Evolutionary conservation across 1,140 invertebrate species (phyloP), one percentile per base, ranked within the genome.

Genomic region (Zaprionus gabonicus): DNA sequence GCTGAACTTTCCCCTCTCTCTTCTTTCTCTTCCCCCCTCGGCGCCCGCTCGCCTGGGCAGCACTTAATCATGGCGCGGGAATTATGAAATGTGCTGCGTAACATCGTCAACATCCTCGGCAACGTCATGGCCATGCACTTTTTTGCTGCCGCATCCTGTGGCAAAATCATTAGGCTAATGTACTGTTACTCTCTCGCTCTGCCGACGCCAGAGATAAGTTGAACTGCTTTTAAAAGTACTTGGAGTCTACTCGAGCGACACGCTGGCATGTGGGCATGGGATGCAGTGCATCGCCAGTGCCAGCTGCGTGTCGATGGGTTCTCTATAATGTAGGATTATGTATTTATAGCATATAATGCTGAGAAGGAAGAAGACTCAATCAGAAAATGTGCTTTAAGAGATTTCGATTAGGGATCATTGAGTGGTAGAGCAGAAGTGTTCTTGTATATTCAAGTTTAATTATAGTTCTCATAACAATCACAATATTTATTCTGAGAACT

Each of bases 1-100:
- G 68, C 71, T 63, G 57, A 46, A 28, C 51, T 38, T 13, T 41
- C 13, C 10, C 63, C 49, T n/a, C 23, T 20, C 20, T 20, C 20
- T 20, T 20, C 20, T 20, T 20, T 5, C 34, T 36, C 6, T 4
- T 9, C 3, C 4, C 59, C 15, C 12, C 17, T 2, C 23, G n/a
- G 20, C 13, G 23, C 13, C 9, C 34, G 3, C 34, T 27, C 2
- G 27, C 58, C 23, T 27, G 46, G 31, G 36, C 44, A 58, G 62
- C 63, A 67, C 66, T 78, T 88, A 87, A 88, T 87, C 83, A 73
- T 88, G 78, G 80, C 83, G 84, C 83, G 83, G 83, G 83, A 87
- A 88, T 88, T 87, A 87, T 87, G 83, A 87, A 87, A 87, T 87
- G 83, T 87, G 83, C 83, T 88, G 81, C 84, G 84, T 87, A 86